Conservation (phyloP, 2,797 vertebrate genomes). For the Tangara arthus region DNA sequence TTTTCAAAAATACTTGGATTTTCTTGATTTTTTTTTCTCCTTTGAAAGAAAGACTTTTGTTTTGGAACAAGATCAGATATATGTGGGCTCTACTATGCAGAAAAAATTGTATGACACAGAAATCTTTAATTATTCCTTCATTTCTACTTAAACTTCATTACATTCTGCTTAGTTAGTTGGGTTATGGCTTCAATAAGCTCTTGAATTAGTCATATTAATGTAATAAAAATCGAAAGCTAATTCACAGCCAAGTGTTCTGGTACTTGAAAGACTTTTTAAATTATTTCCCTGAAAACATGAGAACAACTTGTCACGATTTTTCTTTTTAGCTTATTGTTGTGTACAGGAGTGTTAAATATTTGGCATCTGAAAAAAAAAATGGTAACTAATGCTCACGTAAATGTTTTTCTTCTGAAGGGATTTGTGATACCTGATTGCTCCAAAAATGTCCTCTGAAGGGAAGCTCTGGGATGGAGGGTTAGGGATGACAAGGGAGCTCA, state of each 20-base stretch:
- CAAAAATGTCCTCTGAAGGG: not conserved
- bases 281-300: not conserved
- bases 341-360: not conserved
- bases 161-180: not conserved
- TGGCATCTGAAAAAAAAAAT: not conserved
- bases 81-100: not conserved
- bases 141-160: not conserved
- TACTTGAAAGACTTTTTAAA: not conserved
- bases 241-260: not conserved
- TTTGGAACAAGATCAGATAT: not conserved
- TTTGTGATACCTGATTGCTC: not conserved
- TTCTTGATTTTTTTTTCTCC: not conserved
- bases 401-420: not conserved
- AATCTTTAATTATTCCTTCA: not conserved
- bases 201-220: slow-evolving; percentile 24
- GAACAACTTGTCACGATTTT: not conserved
- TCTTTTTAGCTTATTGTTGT: not conserved
- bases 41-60: not conserved
- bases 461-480: not conserved
- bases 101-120: not conserved
- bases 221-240: not conserved
- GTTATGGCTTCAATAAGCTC: not conserved
- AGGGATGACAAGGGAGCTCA: rapidly evolving
- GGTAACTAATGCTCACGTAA: not conserved
- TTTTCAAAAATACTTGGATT: not conserved